Evolutionary conservation across 2,888 invertebrate genomes (phyloP), one percentile per base, ranked within the genome.

Genomic region (Autographa pulchrina): DNA sequence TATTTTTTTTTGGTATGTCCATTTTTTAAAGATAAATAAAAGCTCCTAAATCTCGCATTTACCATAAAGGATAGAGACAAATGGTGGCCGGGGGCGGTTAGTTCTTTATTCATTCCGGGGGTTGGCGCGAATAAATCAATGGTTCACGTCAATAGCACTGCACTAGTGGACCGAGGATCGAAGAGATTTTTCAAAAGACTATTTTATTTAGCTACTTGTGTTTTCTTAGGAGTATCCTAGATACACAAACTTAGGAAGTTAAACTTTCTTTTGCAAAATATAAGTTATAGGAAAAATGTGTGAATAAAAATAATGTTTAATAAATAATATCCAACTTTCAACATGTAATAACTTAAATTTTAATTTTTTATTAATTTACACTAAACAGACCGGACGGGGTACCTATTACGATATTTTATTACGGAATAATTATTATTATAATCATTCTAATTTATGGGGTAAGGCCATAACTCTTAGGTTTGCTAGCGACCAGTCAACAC

Each of bases 21-120:
- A 43, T 58, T 70, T 81, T 74, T 83, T 75, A 75, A 66, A 20
- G 80, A 85, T 84, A 88, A 86, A 86, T 86, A 90, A 90, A 89
- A 88, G 81, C 88, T 85, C 89, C 88, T 93, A 94, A 94, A 93
- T 93, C 92, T 92, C 85, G 82, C 91, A 90, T 93, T 94, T 93
- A 91, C 91, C 90, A 92, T 90, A 92, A 91, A 92, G 92, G 92
- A 93, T 92, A 89, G 89, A 94, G 93, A 95, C 92, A 93, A 94
- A 95, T 94, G 91, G 92, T 80, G 86, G 85, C 88, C 87, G 75
- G 82, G 86, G 85, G 87, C 88, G 88, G 88, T 85, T 84, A 79
- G 85, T 92, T 89, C 89, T 90, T 93, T 94, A 93, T 94, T 93
- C 93, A 93, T 93, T 91, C 91, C 78, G 85, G 83, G 93, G 93